These are phyloP conservation scores for Melanotaenia trifasciata DNA, from an alignment of 2,797 vertebrate genomes.

Conservation along the genomic window DNA sequence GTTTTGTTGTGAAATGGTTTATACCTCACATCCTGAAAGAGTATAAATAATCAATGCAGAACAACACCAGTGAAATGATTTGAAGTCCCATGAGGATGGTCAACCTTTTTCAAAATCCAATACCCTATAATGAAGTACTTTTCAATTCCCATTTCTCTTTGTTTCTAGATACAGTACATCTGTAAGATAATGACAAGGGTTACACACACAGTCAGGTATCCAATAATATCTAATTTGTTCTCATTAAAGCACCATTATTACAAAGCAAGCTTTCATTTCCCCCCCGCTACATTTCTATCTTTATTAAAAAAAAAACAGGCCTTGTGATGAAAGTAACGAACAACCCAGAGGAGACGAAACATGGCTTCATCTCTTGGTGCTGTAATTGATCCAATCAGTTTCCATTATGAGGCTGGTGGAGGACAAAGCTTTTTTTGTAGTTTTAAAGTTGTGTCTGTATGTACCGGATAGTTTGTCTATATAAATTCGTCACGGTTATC, in stretches of 20 bases:
- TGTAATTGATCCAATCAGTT: conserved; percentile 60
- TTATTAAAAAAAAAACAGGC: conserved; percentile 44
- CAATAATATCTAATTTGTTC: conserved; percentile 48
- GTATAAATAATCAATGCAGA: conserved; percentile 20
- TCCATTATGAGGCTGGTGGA: conserved; percentile 21
- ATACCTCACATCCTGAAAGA: not conserved
- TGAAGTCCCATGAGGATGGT: conserved; percentile 17
- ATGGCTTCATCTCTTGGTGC: conserved; percentile 6
- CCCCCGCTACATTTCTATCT: conserved; percentile 19
- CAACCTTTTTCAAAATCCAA: conserved; percentile 33
- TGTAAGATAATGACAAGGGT: conserved; percentile 18
- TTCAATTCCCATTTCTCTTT: conserved; percentile 20
- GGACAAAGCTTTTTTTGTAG: not conserved
- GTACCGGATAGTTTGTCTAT: conserved; percentile 4
- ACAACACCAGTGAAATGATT: conserved; percentile 18
- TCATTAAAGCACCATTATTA: conserved; percentile 40
- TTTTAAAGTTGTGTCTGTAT: conserved; percentile 4
- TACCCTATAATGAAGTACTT: not conserved
- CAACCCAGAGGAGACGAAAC: conserved; percentile 25
- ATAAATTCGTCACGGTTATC: conserved; percentile 2
- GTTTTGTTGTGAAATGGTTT: conserved; percentile 6
- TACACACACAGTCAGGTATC: conserved; percentile 29
- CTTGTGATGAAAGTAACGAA: conserved; percentile 26
- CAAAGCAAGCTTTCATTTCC: conserved; percentile 23
- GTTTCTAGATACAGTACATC: conserved; percentile 3